These are phyloP conservation scores for Drosophila lacteicornis DNA, from an alignment of 1,140 invertebrate genomes.

Conservation along the genomic window DNA sequence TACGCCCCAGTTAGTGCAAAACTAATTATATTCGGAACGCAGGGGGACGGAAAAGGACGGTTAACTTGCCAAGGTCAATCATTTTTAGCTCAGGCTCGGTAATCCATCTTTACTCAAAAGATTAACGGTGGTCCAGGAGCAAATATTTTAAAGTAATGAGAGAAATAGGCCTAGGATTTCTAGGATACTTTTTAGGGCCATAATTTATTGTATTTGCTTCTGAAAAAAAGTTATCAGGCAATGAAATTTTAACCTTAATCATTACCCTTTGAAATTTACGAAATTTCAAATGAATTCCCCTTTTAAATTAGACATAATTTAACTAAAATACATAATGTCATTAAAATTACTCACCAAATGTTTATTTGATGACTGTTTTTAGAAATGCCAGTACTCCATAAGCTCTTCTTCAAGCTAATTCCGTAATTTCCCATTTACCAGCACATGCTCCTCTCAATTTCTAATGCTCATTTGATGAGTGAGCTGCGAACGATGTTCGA, in stretches of 20 bases:
- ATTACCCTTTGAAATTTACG: neutral
- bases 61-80: conserved; percentile 23
- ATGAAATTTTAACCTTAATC: too few relatives aligned
- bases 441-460: conserved; percentile 35
- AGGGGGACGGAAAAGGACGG: conserved; percentile 3
- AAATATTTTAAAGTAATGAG: neutral
- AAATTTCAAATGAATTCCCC: neutral
- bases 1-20: conserved; percentile 79
- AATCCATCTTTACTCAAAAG: conserved; percentile 5
- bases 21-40: conserved; percentile 68
- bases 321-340: neutral
- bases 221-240: neutral
- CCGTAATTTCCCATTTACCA: conserved; percentile 16
- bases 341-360: conserved; percentile 15
- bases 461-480: conserved; percentile 46
- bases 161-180: neutral
- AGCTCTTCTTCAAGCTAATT: conserved; percentile 17
- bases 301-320: neutral
- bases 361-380: conserved; percentile 17
- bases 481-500: conserved; percentile 24
- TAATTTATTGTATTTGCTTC: neutral
- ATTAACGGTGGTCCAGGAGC: neutral
- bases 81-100: conserved; percentile 17
- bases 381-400: neutral
- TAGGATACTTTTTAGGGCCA: too few relatives aligned